phyloP scores from a whole-genome alignment of 2,113 vertebrate species.

The Hydrolagus affinis region DNA sequence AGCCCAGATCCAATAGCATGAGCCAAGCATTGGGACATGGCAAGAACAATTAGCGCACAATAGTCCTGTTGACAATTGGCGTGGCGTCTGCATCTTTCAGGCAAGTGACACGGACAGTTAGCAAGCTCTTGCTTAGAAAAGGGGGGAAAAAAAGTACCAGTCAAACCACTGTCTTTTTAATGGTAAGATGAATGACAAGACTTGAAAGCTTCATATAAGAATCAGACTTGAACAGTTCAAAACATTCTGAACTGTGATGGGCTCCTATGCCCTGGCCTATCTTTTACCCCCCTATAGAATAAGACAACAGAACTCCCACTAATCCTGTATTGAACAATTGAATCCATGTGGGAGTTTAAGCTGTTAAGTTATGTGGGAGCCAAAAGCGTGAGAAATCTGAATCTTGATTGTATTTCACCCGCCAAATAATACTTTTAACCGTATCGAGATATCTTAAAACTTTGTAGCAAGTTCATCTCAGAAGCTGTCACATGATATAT shows the following conservation, averaged over 20 bases:
- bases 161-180: not conserved
- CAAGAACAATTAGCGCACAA: conserved; percentile 1
- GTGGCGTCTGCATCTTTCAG: not conserved
- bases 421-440: conserved; percentile 25
- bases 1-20: conserved; percentile 6
- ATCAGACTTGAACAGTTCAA: not conserved
- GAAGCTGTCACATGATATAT: not conserved
- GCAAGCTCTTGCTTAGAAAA: not conserved
- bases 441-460: conserved; percentile 12
- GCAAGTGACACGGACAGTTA: not conserved
- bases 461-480: not conserved
- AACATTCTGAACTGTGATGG: conserved; percentile 13
- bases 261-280: not conserved
- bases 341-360: conserved; percentile 46
- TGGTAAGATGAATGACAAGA: conserved; percentile 20
- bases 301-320: conserved; percentile 36
- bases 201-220: conserved; percentile 19
- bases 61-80: not conserved
- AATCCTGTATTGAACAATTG: conserved; percentile 51
- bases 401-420: conserved; percentile 26
- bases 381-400: conserved; percentile 35
- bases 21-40: not conserved
- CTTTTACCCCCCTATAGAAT: not conserved
- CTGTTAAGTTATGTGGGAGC: conserved; percentile 51
- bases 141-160: not conserved